phyloP scores from a whole-genome alignment of 2,888 invertebrate species.

The Tenthredo livida region DNA sequence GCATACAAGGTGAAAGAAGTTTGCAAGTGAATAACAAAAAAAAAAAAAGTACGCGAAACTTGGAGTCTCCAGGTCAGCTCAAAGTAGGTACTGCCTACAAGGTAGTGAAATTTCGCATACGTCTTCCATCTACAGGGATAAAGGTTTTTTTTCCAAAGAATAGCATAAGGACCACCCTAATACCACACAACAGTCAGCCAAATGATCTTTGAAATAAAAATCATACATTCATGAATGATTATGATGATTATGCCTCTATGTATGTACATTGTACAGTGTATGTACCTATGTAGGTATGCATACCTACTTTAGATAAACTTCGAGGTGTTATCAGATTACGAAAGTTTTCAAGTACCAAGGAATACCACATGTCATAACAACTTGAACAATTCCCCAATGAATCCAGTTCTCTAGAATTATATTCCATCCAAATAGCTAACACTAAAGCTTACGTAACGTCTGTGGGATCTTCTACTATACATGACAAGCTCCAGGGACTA shows the following conservation, averaged over 20 bases:
- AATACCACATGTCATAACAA: neutral
- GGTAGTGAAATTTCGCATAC: too few relatives aligned
- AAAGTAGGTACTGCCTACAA: too few relatives aligned
- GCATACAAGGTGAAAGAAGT: too few relatives aligned
- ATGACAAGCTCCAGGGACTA: neutral
- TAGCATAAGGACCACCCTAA: too few relatives aligned
- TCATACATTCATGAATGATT: neutral
- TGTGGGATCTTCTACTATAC: neutral
- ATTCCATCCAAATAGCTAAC: neutral
- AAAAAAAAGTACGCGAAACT: too few relatives aligned
- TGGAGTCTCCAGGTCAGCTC: too few relatives aligned
- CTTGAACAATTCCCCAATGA: neutral
- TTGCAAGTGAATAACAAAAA: too few relatives aligned
- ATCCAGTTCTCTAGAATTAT: neutral
- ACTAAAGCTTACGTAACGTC: neutral
- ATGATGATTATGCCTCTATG: neutral
- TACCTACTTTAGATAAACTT: neutral
- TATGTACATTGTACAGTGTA: too few relatives aligned
- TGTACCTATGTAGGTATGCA: neutral
- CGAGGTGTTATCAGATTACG: neutral
- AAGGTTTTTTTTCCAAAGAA: too few relatives aligned
- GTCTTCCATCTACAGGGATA: too few relatives aligned
- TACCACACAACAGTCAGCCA: neutral
- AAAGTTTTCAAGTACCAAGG: neutral
- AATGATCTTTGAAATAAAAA: neutral